Conservation (phyloP, 2,888 invertebrate species). For the Microctonus hyperodae region DNA sequence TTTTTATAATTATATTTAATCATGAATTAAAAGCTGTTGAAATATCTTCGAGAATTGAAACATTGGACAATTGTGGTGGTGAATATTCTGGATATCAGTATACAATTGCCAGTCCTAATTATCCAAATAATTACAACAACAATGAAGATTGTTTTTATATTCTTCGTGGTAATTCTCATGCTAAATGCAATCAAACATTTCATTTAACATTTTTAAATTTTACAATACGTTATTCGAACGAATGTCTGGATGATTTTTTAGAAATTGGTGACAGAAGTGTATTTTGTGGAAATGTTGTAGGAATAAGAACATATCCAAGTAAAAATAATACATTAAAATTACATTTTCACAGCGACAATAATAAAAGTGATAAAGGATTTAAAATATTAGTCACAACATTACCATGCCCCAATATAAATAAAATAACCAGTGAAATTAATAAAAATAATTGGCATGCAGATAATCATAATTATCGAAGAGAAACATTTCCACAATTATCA, state of each 20-base stretch:
- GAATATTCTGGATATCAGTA: conserved; percentile 64
- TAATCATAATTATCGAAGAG: neutral
- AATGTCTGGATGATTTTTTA: conserved; percentile 66
- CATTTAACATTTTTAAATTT: conserved; percentile 69
- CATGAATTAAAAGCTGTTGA: neutral
- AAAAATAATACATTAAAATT: conserved; percentile 64
- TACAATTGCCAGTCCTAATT: conserved; percentile 65
- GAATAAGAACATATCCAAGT: conserved; percentile 64
- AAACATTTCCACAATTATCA: neutral
- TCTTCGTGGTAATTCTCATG: conserved; percentile 62
- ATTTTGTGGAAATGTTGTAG: conserved; percentile 65
- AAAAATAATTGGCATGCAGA: neutral
- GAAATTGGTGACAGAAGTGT: conserved; percentile 64
- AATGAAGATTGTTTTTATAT: conserved; percentile 65
- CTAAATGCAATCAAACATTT: conserved; percentile 65
- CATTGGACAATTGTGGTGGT: conserved; percentile 56
- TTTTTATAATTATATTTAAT: conserved; percentile 10
- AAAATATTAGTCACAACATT: conserved; percentile 65
- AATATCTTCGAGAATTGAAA: conserved; percentile 19
- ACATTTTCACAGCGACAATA: conserved; percentile 63
- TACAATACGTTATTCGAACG: conserved; percentile 62
- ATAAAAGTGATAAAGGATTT: conserved; percentile 62
- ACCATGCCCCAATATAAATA: conserved; percentile 54
- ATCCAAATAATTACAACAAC: conserved; percentile 64
- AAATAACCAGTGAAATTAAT: neutral